phyloP scores from a whole-genome alignment of 2,888 invertebrate species.

The Napeogenes inachia region DNA sequence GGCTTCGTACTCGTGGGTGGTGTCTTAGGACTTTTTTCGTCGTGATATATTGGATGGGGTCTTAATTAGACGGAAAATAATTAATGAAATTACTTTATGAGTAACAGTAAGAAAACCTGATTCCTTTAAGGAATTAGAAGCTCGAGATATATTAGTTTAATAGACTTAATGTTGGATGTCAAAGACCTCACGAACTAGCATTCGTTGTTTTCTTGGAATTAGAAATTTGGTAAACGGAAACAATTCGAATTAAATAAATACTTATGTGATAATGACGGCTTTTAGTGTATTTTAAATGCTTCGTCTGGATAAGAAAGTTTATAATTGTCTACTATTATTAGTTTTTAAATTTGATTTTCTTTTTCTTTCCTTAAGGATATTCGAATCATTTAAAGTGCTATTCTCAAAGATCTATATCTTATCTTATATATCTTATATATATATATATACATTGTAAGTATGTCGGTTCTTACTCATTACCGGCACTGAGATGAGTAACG shows the following conservation, averaged over 20 bases:
- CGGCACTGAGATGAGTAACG: too few species aligned
- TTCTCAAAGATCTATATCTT: too few species aligned
- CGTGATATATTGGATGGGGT: constrained; percentile 36
- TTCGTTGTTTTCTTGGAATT: not conserved
- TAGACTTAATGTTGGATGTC: constrained; percentile 21
- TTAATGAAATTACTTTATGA: constrained; percentile 36
- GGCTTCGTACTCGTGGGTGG: constrained; percentile 35
- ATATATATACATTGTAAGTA: too few species aligned
- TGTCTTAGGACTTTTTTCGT: constrained; percentile 34
- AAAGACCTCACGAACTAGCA: constrained; percentile 1
- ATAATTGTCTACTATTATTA: too few species aligned
- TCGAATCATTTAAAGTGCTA: too few species aligned
- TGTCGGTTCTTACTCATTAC: too few species aligned
- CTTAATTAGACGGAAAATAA: constrained; percentile 39
- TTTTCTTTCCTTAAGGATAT: too few species aligned
- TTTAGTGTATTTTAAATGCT: not conserved
- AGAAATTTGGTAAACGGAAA: constrained; percentile 1
- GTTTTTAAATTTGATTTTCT: too few species aligned
- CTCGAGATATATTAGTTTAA: constrained; percentile 19
- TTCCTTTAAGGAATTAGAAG: constrained; percentile 11
- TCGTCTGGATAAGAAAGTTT: too few species aligned
- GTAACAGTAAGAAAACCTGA: constrained; percentile 28
- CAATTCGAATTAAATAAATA: constrained; percentile 3
- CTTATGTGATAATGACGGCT: not conserved
- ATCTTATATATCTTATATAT: too few species aligned